phyloP scores from a whole-genome alignment of 2,888 invertebrate genomes.

The Iphiclides podalirius region DNA sequence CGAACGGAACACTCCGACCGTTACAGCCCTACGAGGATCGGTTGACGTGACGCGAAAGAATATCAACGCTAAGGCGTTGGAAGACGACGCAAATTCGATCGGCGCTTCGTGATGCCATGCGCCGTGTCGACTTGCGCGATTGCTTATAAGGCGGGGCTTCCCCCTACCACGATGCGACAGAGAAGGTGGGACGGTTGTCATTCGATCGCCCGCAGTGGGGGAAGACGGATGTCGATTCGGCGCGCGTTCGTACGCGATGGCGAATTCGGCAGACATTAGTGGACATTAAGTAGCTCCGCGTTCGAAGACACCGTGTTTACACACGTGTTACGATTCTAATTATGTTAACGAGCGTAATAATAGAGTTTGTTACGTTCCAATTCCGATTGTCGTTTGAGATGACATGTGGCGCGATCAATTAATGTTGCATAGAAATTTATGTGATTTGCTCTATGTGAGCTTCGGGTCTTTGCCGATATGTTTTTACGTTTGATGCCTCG shows the following conservation, averaged over 20 bases:
- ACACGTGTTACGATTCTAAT: constrained; percentile 23
- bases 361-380: constrained; percentile 9
- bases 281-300: neutral
- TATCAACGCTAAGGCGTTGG: accelerated
- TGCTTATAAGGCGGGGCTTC: constrained; percentile 37
- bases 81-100: constrained; percentile 38
- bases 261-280: constrained; percentile 41
- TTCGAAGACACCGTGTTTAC: constrained; percentile 18
- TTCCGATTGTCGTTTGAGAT: neutral
- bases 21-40: constrained; percentile 49
- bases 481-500: no score
- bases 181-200: constrained; percentile 58
- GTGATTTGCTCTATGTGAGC: neutral
- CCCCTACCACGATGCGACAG: constrained; percentile 36
- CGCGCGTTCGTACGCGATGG: constrained; percentile 53
- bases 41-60: constrained; percentile 19
- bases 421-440: neutral
- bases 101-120: constrained; percentile 20
- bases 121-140: constrained; percentile 29
- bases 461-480: no score
- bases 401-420: neutral
- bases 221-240: constrained; percentile 66
- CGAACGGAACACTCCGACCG: constrained; percentile 40
- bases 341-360: constrained; percentile 12
- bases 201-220: constrained; percentile 62